Percentiles rank a stretch among this genome's conserved stretches.
Conservation (phyloP, 2,797 vertebrate genomes). For the Melanogrammus aeglefinus region DNA sequence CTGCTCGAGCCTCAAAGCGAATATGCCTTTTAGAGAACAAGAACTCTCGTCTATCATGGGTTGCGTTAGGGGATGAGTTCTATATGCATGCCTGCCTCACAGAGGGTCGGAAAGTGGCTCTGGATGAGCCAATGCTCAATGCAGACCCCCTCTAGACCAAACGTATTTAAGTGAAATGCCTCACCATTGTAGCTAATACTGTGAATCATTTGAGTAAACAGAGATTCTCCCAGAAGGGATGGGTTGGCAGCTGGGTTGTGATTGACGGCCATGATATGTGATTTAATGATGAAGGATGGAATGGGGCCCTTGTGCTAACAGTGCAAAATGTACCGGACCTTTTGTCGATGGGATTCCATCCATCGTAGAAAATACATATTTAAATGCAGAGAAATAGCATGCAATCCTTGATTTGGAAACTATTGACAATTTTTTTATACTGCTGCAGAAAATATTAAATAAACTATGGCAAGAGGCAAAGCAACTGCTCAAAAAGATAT, state of each 20-base stretch:
- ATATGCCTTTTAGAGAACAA: background rate
- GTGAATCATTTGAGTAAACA: background rate
- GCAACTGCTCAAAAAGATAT: background rate
- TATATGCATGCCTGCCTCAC: slow-evolving; percentile 42
- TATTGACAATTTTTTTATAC: background rate
- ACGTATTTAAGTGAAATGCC: background rate
- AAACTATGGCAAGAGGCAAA: background rate
- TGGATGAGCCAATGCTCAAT: slow-evolving; percentile 6
- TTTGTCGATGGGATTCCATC: background rate
- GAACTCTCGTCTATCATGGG: slow-evolving; percentile 38
- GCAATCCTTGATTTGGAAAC: background rate
- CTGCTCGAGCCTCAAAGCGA: background rate
- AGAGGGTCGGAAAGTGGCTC: slow-evolving; percentile 29
- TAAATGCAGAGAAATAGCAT: background rate
- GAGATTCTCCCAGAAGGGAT: background rate
- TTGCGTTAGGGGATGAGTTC: slow-evolving; percentile 21
- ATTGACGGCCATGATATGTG: slow-evolving; percentile 6
- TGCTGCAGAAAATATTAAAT: background rate
- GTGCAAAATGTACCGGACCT: background rate
- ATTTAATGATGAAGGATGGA: slow-evolving; percentile 8
- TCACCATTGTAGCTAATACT: background rate
- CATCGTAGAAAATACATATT: background rate
- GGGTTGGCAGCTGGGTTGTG: slow-evolving; percentile 4
- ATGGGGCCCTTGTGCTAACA: background rate
- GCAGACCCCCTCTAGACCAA: background rate